phyloP scores from a whole-genome alignment of 2,797 vertebrate genomes.

The Petrocephalus schoutedeni region DNA sequence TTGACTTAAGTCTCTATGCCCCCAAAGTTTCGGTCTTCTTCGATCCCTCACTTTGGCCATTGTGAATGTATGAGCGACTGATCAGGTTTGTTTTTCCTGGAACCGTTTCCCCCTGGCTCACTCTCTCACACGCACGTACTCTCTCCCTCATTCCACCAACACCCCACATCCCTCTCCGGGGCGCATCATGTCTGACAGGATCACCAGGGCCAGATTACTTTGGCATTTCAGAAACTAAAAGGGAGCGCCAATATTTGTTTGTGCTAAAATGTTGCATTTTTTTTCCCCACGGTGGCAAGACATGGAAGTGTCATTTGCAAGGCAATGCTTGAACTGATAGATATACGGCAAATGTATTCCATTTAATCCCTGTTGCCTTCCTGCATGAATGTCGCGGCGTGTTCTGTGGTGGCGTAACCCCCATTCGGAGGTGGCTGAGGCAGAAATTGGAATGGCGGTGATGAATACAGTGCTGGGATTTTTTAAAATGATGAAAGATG shows the following conservation, averaged over 20 bases:
- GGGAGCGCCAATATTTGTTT: not conserved
- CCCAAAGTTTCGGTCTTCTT: not conserved
- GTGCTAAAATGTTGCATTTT: not conserved
- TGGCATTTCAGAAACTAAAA: not conserved
- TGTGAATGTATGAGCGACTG: not conserved
- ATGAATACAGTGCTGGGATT: not conserved
- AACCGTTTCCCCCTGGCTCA: not conserved
- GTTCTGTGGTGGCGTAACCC: not conserved
- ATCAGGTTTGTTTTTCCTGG: not conserved
- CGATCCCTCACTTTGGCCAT: not conserved
- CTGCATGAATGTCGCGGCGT: not conserved
- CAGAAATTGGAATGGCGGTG: not conserved
- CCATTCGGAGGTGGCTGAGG: not conserved
- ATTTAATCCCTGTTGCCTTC: not conserved
- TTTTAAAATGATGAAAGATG: not conserved
- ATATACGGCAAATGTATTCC: not conserved
- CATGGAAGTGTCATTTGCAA: constrained; percentile 11
- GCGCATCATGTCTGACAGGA: not conserved
- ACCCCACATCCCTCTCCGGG: not conserved
- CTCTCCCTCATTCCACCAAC: not conserved
- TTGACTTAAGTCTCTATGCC: not conserved
- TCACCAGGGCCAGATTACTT: not conserved
- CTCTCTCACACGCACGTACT: not conserved
- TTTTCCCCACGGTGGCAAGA: not conserved
- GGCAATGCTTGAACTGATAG: not conserved